Base-by-base conservation (phyloP, 2,113 vertebrate genomes). In the Phalacrocorax aristotelis region DNA sequence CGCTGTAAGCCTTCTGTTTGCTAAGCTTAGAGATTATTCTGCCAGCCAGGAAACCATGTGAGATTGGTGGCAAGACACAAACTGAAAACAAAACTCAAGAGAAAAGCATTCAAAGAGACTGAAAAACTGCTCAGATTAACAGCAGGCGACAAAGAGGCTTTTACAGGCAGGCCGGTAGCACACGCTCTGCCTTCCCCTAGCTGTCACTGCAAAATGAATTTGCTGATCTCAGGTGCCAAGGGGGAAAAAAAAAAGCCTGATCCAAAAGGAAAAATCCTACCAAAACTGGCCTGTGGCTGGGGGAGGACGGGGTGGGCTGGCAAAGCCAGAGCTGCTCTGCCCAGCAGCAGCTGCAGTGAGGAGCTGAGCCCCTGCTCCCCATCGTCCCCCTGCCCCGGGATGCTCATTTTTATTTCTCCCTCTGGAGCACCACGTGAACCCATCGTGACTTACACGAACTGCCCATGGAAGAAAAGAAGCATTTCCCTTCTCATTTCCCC, bases 41-140 rank as follows among this genome's bases (percentile, higher is more conserved):
- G 87, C 66, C 89, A 93, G 89, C 77, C 87, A 95, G 91, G 78
- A 95, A 95, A 91, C 81, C 62, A 15, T 83, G 94, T 87, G 68
- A 90, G 74, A 61, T 30, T 10, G 52, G 60, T 93, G 92, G 72
- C 1, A 6, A 93, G 69, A 91, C 94, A 36, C 91, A 87, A 74
- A 94, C 54, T 42, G 84, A 94, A 95, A 93, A 70, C 55, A 92
- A 93, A 95, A 91, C 93, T 85, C 1, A 1, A 89, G 87, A 87
- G 91, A 80, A 88, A 93, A 93, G 87, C 84, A 8, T 4, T 48
- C 78, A 61, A 27, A 84, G 87, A 91, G 70, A 6, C 78, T 93
- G 78, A 62, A 87, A 58, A 94, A 46, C 74, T 32, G 64, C 71
- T 89, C 70, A 10, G 84, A 74, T 86, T 70, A 95, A n/a, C 82